Base-by-base conservation (phyloP, 2,113 vertebrate species). In the Suricata suricatta region DNA sequence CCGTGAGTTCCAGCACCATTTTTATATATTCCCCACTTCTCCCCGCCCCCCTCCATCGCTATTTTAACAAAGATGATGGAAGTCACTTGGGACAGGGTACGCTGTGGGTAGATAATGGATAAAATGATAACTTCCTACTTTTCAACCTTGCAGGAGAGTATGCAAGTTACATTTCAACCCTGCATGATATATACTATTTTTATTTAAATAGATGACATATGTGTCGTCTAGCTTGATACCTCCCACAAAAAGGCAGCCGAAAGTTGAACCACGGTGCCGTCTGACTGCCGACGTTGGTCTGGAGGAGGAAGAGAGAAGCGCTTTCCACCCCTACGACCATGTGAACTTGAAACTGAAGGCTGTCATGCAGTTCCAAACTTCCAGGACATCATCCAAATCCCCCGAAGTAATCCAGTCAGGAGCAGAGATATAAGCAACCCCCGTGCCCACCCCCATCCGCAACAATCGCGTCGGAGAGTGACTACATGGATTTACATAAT, bases 401-500 rank as follows among this genome's bases (percentile, higher is more conserved):
- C 94, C 93, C 81, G 50, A 63, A 66, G 60, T 93, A 79, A 98
- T 69, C 64, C 23, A 88, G 96, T 94, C 98, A 69, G 76, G 41
- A 96, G 83, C 29, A 91, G 89, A 97, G 96, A 96, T 69, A 93
- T 89, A 98, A 98, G 96, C 84, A 96, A 98, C 85, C 95, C 54
- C 50, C 74, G 72, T 79, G 80, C 96, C 81, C 89, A 97, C 98
- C 95, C 97, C 95, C 16, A 52, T 92, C 94, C 97, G 86, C 97
- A 96, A 98, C 98, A 96, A 95, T 96, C 92, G 97, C 97, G 96
- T 76, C 27, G 66, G 38, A 85, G 98, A 98, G 98, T 9, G 97
- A 98, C 97, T 96, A 97, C 97, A 72, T 68, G 97, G 98, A 98
- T 97, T 95, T 97, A 95, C 96, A 93, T 96, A 96, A 98, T 93